phyloP scores from a whole-genome alignment of 2,113 vertebrate genomes.

The Otis tarda region DNA sequence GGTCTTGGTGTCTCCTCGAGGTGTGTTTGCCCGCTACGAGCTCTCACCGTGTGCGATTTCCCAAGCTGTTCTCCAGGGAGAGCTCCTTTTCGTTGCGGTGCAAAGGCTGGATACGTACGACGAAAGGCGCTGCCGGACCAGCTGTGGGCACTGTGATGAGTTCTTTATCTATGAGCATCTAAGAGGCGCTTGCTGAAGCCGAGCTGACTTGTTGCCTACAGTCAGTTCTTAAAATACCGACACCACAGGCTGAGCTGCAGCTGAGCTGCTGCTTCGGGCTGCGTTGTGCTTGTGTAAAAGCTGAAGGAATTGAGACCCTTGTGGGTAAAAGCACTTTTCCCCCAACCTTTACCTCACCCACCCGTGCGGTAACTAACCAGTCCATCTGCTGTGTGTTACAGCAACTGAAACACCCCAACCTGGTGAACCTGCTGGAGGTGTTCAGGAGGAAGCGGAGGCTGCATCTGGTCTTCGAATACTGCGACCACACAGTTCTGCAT shows the following conservation, averaged over 20 bases:
- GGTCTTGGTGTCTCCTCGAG: neutral
- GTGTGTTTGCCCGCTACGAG: neutral
- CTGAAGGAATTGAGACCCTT: neutral
- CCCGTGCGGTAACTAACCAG: neutral
- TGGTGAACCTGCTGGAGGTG: constrained; percentile 93
- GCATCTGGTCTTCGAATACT: constrained; percentile 95
- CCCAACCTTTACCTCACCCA: neutral
- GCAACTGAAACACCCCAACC: constrained; percentile 95
- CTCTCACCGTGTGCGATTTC: neutral
- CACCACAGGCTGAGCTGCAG: neutral
- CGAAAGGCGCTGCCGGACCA: neutral
- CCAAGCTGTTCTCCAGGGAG: neutral
- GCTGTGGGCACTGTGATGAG: neutral
- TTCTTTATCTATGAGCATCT: neutral
- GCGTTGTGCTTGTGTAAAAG: neutral
- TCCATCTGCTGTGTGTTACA: constrained; percentile 50
- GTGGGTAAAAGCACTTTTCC: neutral
- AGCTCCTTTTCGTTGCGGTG: neutral
- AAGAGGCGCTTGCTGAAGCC: neutral
- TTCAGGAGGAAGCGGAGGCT: constrained; percentile 90
- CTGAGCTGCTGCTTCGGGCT: neutral
- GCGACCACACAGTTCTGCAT: constrained; percentile 91
- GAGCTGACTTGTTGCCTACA: neutral
- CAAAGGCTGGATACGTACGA: neutral
- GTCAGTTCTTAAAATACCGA: neutral